Percentiles rank a stretch among this genome's conserved stretches.
Evolutionary conservation across 2,888 invertebrate genomes (phyloP).

Genomic region (Megaustenia siamemsis): DNA sequence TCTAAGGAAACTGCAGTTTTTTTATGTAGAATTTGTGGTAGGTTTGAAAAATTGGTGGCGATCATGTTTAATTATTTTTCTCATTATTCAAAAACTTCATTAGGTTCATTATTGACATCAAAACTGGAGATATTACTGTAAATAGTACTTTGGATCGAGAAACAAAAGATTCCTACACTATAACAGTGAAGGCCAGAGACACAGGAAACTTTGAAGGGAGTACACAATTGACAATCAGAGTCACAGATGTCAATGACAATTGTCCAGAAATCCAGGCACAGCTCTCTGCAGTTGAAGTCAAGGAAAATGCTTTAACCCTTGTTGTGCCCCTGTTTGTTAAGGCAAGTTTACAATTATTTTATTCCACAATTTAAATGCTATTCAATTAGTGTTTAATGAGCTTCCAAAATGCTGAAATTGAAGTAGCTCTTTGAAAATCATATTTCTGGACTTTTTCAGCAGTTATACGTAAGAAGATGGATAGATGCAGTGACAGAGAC

Average conservation of each 20-base stretch:
- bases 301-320: conserved; percentile 88
- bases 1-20: too few relatives aligned
- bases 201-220: conserved; percentile 84
- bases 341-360: conserved; percentile 74
- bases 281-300: conserved; percentile 81
- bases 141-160: conserved; percentile 86
- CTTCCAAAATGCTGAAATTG: too few relatives aligned
- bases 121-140: conserved; percentile 86
- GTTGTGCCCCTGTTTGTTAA: conserved; percentile 88
- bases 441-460: too few relatives aligned
- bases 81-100: too few relatives aligned
- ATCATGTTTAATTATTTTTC: too few relatives aligned
- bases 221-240: conserved; percentile 67
- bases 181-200: conserved; percentile 89
- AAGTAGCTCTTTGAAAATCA: too few relatives aligned
- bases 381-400: too few relatives aligned
- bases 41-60: too few relatives aligned
- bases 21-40: too few relatives aligned
- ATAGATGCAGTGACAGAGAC: too few relatives aligned
- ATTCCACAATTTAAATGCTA: too few relatives aligned
- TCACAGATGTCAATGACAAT: conserved; percentile 76
- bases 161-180: conserved; percentile 87
- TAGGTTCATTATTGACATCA: conserved; percentile 59
- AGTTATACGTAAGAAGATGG: too few relatives aligned
- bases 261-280: conserved; percentile 68